Percentiles rank a stretch among this genome's conserved stretches.
Conservation (phyloP, 64 coral and sea anemone genomes). For the Pachyseris speciosa region DNA sequence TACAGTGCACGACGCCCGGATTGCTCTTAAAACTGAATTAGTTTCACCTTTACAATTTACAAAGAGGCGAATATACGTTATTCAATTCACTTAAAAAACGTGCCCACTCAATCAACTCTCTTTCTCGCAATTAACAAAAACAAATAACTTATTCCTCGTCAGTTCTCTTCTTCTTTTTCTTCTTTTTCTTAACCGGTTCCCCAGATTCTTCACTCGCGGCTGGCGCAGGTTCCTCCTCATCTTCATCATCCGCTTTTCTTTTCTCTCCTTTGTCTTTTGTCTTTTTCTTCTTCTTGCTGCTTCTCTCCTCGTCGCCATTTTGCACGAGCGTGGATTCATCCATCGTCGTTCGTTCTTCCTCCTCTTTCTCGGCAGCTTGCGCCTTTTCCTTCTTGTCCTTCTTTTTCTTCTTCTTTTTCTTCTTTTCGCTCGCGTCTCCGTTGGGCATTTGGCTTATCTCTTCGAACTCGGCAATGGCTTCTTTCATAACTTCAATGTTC, state of each 20-base stretch:
- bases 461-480: conserved; percentile 85
- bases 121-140: no score
- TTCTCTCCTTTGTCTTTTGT: conserved; percentile 69
- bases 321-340: conserved; percentile 13
- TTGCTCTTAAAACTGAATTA: no score
- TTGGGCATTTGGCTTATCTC: conserved; percentile 6
- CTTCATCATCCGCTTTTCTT: conserved; percentile 47
- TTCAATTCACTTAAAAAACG: no score
- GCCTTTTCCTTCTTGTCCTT: conserved; percentile 63
- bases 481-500: conserved; percentile 98
- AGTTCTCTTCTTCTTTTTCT: conserved; percentile 74
- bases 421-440: conserved; percentile 53
- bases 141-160: conserved; percentile 5
- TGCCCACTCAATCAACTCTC: no score
- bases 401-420: conserved; percentile 91
- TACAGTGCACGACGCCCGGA: no score
- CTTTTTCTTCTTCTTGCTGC: background rate
- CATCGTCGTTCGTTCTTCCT: background rate
- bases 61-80: no score
- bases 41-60: no score
- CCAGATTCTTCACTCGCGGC: conserved; percentile 39
- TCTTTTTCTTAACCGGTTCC: conserved; percentile 46
- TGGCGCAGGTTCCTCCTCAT: background rate
- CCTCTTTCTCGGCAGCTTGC: background rate
- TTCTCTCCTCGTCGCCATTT: conserved; percentile 45